Evolutionary conservation across 2,888 invertebrate species (phyloP).

Genomic region (Luperina nickerlii): DNA sequence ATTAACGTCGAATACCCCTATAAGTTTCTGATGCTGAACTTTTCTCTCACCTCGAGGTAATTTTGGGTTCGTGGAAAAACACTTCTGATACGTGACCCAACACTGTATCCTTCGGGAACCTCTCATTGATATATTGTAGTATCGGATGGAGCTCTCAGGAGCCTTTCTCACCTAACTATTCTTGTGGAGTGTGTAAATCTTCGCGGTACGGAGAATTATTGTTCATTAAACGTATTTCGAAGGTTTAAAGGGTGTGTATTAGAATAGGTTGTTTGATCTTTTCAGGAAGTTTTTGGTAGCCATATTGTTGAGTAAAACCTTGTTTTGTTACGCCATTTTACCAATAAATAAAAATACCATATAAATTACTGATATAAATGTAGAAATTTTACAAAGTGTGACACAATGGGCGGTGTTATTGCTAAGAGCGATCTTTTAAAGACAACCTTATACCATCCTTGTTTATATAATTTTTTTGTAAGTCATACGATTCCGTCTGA

Average conservation of each 20-base stretch:
- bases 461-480: not conserved
- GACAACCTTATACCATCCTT: not conserved
- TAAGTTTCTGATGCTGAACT: conserved; percentile 46
- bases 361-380: not conserved
- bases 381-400: not conserved
- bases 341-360: no score
- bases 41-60: conserved; percentile 77
- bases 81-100: conserved; percentile 85
- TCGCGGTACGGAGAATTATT: conserved; percentile 78
- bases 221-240: conserved; percentile 79
- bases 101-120: conserved; percentile 79
- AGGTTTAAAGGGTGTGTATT: conserved; percentile 69
- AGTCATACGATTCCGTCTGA: no score
- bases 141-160: conserved; percentile 69
- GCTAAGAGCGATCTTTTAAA: not conserved
- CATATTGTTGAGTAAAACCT: not conserved
- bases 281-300: conserved; percentile 10
- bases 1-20: conserved; percentile 54
- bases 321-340: not conserved
- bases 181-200: conserved; percentile 80
- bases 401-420: not conserved
- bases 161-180: conserved; percentile 77
- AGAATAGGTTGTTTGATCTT: conserved; percentile 39
- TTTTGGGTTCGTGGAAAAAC: conserved; percentile 83
- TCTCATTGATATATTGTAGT: conserved; percentile 83